Percentiles rank a stretch among this genome's conserved stretches.
Evolutionary conservation across 2,113 vertebrate genomes (phyloP).

Genomic region (Candoia aspera): DNA sequence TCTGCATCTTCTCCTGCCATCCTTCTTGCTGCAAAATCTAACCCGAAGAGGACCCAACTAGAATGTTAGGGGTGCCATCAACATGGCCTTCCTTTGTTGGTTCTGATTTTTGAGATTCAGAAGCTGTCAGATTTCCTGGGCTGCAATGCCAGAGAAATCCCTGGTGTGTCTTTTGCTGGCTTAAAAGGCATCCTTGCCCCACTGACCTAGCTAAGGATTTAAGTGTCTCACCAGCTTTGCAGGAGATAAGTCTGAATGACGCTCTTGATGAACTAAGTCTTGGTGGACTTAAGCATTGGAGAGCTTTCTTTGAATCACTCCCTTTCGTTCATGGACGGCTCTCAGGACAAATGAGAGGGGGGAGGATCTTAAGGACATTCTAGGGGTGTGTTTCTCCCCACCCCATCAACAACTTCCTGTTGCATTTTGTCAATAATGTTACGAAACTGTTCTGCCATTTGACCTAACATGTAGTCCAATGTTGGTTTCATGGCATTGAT

Average conservation of each 20-base stretch:
- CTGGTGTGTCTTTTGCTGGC: neutral
- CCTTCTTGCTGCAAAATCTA: too few species aligned
- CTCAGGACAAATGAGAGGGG: neutral
- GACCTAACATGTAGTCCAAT: constrained; percentile 47
- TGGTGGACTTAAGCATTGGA: neutral
- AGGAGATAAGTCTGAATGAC: neutral
- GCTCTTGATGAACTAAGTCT: neutral
- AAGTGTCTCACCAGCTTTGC: neutral
- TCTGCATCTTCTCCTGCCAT: neutral
- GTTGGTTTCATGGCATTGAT: constrained; percentile 27
- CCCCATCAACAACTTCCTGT: neutral
- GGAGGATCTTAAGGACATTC: too few species aligned
- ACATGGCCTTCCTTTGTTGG: neutral
- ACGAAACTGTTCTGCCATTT: constrained; percentile 50
- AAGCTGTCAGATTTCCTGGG: neutral
- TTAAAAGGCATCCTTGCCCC: neutral
- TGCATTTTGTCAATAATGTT: constrained; percentile 5
- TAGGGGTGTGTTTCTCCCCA: neutral
- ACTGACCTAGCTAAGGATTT: neutral
- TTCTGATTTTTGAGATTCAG: neutral
- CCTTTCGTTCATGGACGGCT: neutral
- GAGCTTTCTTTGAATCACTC: neutral
- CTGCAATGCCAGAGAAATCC: neutral
- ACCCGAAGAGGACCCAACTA: neutral
- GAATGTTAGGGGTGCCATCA: neutral